Percentiles rank a stretch among this genome's conserved stretches.
Evolutionary conservation across 2,797 vertebrate genomes (phyloP).

Genomic region (Cossypha polioptera): DNA sequence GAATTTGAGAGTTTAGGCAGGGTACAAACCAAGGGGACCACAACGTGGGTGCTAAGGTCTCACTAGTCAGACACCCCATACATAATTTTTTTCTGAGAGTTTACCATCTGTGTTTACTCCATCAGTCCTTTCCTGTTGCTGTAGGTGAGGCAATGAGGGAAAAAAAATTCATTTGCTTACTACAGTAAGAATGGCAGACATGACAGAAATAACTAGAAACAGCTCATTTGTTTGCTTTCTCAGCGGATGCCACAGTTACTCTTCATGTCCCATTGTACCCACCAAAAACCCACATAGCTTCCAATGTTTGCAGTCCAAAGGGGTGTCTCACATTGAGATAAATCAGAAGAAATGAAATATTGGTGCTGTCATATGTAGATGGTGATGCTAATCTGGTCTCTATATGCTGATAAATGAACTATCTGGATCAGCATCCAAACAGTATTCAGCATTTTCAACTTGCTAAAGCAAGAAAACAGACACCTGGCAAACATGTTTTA

Average conservation of each 20-base stretch:
- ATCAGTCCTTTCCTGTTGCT: background rate
- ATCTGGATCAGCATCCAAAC: background rate
- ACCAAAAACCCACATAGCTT: background rate
- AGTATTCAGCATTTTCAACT: background rate
- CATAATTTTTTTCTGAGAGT: background rate
- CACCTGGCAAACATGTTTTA: fast-evolving
- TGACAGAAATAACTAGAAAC: background rate
- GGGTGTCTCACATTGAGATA: background rate
- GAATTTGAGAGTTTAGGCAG: background rate
- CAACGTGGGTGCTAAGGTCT: background rate
- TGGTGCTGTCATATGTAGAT: background rate
- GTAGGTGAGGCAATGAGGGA: background rate
- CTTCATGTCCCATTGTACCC: background rate
- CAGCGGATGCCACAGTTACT: background rate
- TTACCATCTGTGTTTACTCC: background rate
- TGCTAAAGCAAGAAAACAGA: background rate
- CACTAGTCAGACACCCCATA: background rate
- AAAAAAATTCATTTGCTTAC: background rate
- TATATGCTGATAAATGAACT: background rate
- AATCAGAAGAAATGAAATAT: background rate
- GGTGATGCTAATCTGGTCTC: background rate
- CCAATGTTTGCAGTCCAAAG: background rate
- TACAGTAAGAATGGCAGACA: background rate
- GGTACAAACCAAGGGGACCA: background rate
- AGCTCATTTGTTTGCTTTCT: background rate